These are phyloP conservation scores for Plotosus lineatus DNA, from an alignment of 2,113 vertebrate genomes.

Conservation along the genomic window DNA sequence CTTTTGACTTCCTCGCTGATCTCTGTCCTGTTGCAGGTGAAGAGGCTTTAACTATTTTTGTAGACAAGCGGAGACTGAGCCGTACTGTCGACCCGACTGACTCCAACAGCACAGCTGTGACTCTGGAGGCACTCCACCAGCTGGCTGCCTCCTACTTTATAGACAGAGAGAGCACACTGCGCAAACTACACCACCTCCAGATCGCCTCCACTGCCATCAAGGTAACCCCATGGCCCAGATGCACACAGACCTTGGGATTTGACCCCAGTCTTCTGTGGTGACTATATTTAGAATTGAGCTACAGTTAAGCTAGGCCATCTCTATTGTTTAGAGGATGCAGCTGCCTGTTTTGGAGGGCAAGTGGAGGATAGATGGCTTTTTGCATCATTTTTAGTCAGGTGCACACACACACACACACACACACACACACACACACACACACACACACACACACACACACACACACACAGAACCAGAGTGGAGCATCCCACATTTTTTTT, in stretches of 20 bases:
- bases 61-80: constrained; percentile 80
- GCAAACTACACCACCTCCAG: constrained; percentile 80
- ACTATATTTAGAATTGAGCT: constrained; percentile 48
- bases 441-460: too few species aligned
- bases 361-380: constrained; percentile 8
- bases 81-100: constrained; percentile 69
- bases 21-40: constrained; percentile 63
- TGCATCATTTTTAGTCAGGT: neutral
- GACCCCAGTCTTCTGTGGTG: constrained; percentile 38
- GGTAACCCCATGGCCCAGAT: constrained; percentile 65
- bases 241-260: constrained; percentile 46
- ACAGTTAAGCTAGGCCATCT: constrained; percentile 37
- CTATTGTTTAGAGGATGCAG: constrained; percentile 44
- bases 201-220: constrained; percentile 80
- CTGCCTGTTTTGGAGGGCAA: constrained; percentile 34
- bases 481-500: too few species aligned
- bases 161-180: constrained; percentile 79
- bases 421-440: too few species aligned
- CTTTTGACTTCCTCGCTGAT: constrained; percentile 5
- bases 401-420: too few species aligned
- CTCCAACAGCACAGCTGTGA: constrained; percentile 73
- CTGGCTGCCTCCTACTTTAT: constrained; percentile 83
- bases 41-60: constrained; percentile 81
- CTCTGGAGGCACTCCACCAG: constrained; percentile 79
- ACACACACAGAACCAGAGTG: too few species aligned